Conservation (phyloP, 2,888 invertebrate genomes). For the Drosophila nr. perissopoda region DNA sequence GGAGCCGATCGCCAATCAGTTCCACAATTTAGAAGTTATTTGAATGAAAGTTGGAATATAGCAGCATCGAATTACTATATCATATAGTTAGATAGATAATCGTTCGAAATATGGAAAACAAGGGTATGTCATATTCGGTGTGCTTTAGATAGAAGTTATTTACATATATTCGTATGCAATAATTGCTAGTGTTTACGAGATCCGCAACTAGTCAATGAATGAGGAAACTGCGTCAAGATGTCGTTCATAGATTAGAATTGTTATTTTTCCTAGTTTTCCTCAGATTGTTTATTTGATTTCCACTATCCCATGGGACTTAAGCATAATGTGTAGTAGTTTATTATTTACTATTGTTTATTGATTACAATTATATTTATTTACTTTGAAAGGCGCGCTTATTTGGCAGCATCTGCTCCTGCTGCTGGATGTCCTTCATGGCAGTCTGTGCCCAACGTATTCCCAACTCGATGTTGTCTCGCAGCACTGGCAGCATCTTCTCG, state of each 20-base stretch:
- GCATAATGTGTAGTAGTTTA: background rate
- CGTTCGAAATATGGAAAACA: background rate
- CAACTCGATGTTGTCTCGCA: background rate
- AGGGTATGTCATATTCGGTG: background rate
- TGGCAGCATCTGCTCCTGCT: background rate
- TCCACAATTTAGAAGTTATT: background rate
- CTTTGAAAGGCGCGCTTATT: background rate
- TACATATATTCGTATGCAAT: background rate
- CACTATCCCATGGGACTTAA: background rate
- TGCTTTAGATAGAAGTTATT: background rate
- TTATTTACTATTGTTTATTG: background rate
- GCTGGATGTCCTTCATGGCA: background rate
- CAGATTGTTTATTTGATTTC: background rate
- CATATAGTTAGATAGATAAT: no score
- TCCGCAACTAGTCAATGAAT: conserved; percentile 18
- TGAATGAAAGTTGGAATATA: background rate
- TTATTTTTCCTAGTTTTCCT: conserved; percentile 11
- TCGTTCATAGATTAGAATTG: conserved; percentile 1
- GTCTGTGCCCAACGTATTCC: background rate
- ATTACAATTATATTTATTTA: no score
- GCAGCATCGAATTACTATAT: background rate
- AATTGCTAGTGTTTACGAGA: background rate
- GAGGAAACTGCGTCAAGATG: conserved; percentile 27
- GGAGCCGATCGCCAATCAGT: background rate
- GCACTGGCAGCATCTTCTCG: conserved; percentile 83